Evolutionary conservation across 2,113 vertebrate species (phyloP).

Genomic region (Eclectus roratus): DNA sequence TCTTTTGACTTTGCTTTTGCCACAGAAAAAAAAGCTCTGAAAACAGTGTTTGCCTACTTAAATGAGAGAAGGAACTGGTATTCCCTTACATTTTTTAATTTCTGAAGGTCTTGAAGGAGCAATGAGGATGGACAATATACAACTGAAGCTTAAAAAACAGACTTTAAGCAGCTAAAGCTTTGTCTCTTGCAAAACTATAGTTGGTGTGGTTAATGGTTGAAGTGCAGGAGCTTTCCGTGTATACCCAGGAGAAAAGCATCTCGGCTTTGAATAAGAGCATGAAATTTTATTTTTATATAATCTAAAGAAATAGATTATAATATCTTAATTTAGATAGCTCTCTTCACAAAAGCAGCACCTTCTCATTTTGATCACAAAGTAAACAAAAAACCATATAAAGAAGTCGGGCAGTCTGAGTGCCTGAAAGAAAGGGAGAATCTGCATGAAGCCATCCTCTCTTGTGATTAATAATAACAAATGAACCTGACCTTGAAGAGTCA

Average conservation of each 20-base stretch:
- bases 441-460: background rate
- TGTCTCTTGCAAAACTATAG: background rate
- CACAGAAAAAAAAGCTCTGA: background rate
- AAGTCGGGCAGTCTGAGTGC: background rate
- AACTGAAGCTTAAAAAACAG: background rate
- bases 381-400: background rate
- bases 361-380: background rate
- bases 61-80: background rate
- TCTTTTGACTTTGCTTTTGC: background rate
- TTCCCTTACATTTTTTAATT: background rate
- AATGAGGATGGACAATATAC: background rate
- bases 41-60: background rate
- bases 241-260: background rate
- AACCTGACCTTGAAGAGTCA: background rate
- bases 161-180: background rate
- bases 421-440: background rate
- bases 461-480: background rate
- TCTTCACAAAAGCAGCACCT: background rate
- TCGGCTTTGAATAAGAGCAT: background rate
- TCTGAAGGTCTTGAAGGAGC: background rate
- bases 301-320: slow-evolving; percentile 9
- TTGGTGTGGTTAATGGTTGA: background rate
- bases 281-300: background rate
- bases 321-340: background rate
- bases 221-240: background rate